phyloP scores from a whole-genome alignment of 92 coral and sea anemone species.

The Diadumene lineata region DNA sequence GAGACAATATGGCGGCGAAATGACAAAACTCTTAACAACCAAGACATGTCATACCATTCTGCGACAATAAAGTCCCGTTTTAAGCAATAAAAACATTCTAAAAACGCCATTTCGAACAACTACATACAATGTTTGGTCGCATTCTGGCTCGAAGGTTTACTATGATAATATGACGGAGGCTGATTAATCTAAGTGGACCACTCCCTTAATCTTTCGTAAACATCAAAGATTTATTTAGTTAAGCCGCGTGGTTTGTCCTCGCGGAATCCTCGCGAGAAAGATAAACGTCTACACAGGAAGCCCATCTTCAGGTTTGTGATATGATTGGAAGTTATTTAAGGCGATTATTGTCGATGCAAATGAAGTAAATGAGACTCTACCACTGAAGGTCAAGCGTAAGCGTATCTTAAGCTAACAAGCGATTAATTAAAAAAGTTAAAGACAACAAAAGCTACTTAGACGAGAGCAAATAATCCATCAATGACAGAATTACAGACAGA shows the following conservation, averaged over 20 bases:
- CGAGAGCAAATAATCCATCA: not conserved
- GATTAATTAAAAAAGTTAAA: not conserved
- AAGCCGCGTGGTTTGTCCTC: slow-evolving; percentile 1
- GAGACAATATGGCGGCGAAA: not conserved
- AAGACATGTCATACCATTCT: not conserved
- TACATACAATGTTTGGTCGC: not conserved
- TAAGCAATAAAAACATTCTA: not conserved
- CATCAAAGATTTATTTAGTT: not conserved
- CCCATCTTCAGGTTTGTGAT: too few species aligned
- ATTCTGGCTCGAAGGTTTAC: not conserved
- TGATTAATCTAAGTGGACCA: not conserved
- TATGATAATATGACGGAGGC: not conserved
- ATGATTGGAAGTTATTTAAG: not conserved
- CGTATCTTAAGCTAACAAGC: not conserved
- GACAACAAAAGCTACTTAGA: not conserved
- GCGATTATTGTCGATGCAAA: not conserved
- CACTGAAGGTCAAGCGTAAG: not conserved
- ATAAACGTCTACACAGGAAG: not conserved
- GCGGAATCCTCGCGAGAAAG: not conserved
- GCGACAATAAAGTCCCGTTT: not conserved
- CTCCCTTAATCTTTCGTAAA: slow-evolving; percentile 7
- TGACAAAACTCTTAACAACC: not conserved
- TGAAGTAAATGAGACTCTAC: not conserved
- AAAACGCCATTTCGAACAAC: too few species aligned
- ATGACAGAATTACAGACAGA: not conserved